These are phyloP conservation scores for Pseudolaguvia tuberculata DNA, from an alignment of 2,113 vertebrate genomes.

Conservation along the genomic window DNA sequence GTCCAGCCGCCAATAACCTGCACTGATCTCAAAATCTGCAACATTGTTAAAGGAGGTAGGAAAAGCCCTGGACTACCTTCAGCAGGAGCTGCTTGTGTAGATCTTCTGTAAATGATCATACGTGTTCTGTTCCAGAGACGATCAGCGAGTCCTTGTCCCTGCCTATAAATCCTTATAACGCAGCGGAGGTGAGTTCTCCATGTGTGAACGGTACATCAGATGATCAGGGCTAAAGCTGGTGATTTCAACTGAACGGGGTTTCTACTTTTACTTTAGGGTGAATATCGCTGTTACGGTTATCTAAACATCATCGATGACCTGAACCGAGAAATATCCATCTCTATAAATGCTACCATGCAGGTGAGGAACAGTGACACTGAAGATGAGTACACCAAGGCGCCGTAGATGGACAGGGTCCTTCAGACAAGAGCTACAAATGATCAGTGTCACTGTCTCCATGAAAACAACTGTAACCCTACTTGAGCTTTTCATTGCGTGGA, in stretches of 20 bases:
- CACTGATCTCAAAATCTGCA: constrained; percentile 18
- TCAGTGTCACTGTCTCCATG: neutral
- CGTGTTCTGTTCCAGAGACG: constrained; percentile 16
- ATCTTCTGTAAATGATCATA: neutral
- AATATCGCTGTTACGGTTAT: neutral
- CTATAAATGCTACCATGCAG: neutral
- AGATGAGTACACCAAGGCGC: neutral
- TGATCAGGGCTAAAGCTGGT: neutral
- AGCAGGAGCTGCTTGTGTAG: neutral
- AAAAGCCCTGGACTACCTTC: neutral
- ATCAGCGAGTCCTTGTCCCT: neutral
- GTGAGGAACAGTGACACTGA: neutral
- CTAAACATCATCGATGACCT: neutral
- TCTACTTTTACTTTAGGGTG: neutral
- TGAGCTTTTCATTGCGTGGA: too few relatives aligned
- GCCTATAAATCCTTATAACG: neutral
- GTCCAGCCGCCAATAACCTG: neutral
- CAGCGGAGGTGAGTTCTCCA: constrained; percentile 1
- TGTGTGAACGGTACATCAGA: neutral
- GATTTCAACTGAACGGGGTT: neutral
- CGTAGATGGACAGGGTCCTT: neutral
- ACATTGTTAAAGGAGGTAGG: constrained; percentile 46
- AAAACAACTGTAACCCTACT: too few relatives aligned
- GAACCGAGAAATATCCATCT: neutral
- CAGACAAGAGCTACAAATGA: neutral